Evolutionary conservation across 2,888 invertebrate species (phyloP).

Genomic region (Mythimna lalbum): DNA sequence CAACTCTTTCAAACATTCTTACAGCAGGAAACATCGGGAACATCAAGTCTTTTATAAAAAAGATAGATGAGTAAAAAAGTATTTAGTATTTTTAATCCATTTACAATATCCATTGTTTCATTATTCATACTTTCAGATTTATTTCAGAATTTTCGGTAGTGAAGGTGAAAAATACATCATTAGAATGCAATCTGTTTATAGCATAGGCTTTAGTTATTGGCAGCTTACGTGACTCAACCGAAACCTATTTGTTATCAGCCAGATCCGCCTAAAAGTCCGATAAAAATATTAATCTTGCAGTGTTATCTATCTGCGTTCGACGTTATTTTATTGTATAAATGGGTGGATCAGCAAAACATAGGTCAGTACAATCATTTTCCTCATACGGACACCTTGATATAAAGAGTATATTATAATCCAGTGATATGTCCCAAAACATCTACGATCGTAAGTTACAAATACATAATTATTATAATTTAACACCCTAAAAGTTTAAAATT

Average conservation of each 20-base stretch:
- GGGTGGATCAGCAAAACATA: not conserved
- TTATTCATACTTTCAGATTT: not conserved
- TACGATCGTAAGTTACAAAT: conserved; percentile 13
- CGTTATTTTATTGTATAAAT: conserved; percentile 26
- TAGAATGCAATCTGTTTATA: not conserved
- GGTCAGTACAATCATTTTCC: conserved; percentile 9
- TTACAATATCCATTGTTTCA: too few relatives aligned
- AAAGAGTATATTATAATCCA: not conserved
- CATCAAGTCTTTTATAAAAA: too few relatives aligned
- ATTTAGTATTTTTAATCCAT: too few relatives aligned
- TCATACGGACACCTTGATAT: not conserved
- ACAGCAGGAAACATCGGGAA: too few relatives aligned
- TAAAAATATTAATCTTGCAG: conserved; percentile 22
- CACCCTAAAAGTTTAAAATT: not conserved
- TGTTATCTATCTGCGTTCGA: conserved; percentile 31
- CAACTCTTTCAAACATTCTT: too few relatives aligned
- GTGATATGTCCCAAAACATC: conserved; percentile 13
- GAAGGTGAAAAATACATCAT: not conserved
- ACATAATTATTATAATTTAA: not conserved
- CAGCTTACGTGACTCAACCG: conserved; percentile 6
- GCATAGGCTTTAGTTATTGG: too few relatives aligned
- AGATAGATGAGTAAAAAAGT: too few relatives aligned
- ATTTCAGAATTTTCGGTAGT: not conserved
- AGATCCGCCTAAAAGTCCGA: conserved; percentile 12
- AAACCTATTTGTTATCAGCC: conserved; percentile 13